These are phyloP conservation scores for Sarcoramphus papa DNA, from an alignment of 2,797 vertebrate genomes.

Conservation along the genomic window DNA sequence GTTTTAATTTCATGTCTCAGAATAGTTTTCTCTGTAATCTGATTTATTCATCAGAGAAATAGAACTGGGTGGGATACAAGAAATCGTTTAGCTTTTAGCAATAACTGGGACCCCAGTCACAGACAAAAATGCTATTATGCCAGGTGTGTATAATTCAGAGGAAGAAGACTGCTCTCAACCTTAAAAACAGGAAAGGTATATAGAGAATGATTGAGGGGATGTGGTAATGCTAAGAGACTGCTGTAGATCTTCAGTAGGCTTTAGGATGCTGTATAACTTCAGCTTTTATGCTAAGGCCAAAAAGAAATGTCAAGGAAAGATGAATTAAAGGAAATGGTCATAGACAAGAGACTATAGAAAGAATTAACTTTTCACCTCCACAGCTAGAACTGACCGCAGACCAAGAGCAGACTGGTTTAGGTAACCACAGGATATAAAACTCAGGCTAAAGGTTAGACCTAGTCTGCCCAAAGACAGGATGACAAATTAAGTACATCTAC, in stretches of 20 bases:
- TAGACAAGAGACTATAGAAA: not conserved
- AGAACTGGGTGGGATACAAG: fast-evolving
- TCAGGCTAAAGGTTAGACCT: conserved; percentile 10
- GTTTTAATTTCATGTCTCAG: not conserved
- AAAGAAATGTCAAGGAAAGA: conserved; percentile 7
- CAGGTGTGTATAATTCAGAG: not conserved
- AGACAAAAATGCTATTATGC: not conserved
- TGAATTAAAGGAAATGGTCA: conserved; percentile 30
- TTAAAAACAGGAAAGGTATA: not conserved
- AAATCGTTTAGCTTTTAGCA: not conserved
- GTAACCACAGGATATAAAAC: conserved; percentile 24
- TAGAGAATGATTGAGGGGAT: not conserved
- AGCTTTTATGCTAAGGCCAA: not conserved
- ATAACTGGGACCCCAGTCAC: not conserved
- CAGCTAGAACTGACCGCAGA: conserved; percentile 1
- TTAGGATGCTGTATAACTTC: not conserved
- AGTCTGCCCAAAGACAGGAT: conserved; percentile 20
- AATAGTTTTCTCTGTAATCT: not conserved
- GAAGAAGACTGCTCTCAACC: not conserved
- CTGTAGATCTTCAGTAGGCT: not conserved
- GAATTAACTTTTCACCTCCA: conserved; percentile 25
- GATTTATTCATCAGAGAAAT: not conserved
- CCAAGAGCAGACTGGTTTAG: conserved; percentile 4
- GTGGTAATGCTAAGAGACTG: not conserved
- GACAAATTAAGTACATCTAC: conserved; percentile 10